phyloP scores from a whole-genome alignment of 2,888 invertebrate species.

The Drosophila percnosoma region DNA sequence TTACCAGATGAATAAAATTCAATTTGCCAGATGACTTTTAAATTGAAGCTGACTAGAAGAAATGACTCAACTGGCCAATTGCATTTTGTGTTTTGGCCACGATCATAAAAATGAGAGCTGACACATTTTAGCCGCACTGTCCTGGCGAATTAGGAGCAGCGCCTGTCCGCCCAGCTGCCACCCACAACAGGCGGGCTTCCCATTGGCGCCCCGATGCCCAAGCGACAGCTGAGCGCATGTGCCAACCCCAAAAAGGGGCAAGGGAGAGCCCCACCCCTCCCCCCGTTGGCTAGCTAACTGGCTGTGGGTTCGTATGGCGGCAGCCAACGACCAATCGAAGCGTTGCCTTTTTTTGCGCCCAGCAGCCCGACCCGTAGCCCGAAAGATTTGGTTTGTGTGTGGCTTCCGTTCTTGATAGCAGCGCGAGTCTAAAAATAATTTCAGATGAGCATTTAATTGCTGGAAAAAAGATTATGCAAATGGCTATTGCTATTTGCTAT shows the following conservation, averaged over 20 bases:
- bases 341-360: slow-evolving; percentile 44
- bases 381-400: slow-evolving; percentile 40
- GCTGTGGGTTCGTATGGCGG: slow-evolving; percentile 6
- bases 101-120: slow-evolving; percentile 20
- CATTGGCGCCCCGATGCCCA: slow-evolving; percentile 57
- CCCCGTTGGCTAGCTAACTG: background rate
- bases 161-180: slow-evolving; percentile 33
- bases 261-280: slow-evolving; percentile 7
- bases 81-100: slow-evolving; percentile 4
- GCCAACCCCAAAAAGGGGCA: slow-evolving; percentile 14
- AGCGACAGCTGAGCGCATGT: slow-evolving; percentile 42
- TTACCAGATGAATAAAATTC: no score
- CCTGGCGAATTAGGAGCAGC: slow-evolving; percentile 29
- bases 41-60: background rate
- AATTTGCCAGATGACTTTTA: background rate
- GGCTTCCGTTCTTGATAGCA: slow-evolving; percentile 53
- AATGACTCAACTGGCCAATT: background rate
- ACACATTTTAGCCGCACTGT: background rate
- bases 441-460: slow-evolving; percentile 41
- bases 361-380: slow-evolving; percentile 14
- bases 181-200: slow-evolving; percentile 52
- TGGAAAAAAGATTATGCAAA: slow-evolving; percentile 29
- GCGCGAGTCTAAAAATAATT: slow-evolving; percentile 40
- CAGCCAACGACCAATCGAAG: slow-evolving; percentile 57
- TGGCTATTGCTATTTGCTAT: slow-evolving; percentile 1